Conservation (phyloP, 2,113 vertebrate genomes). For the Bos javanicus region DNA sequence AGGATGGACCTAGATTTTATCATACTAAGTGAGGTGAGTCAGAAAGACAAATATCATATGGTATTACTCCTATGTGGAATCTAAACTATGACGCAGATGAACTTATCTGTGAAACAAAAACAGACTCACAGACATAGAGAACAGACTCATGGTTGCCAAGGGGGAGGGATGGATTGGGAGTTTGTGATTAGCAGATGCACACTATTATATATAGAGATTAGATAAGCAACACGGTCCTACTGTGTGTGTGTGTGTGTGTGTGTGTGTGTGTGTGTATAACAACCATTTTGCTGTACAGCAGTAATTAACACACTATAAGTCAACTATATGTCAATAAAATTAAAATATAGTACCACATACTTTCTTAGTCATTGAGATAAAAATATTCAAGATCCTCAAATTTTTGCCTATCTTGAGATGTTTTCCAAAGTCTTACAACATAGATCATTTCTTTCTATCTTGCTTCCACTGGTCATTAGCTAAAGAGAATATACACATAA, state of each 20-base stretch:
- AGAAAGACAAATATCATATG: neutral
- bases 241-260: neutral
- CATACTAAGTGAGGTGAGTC: neutral
- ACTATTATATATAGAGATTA: neutral
- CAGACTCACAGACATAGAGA: neutral
- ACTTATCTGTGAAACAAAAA: neutral
- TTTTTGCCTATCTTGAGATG: neutral
- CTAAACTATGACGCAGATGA: neutral
- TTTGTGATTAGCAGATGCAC: neutral
- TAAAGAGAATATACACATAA: neutral
- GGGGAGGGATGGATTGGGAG: neutral
- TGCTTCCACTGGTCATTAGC: neutral
- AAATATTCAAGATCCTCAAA: neutral
- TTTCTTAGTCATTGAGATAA: neutral
- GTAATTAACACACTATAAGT: neutral
- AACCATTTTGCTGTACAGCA: neutral
- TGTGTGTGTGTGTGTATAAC: neutral
- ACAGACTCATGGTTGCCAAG: neutral
- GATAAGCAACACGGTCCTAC: neutral
- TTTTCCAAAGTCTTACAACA: neutral
- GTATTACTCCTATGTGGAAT: neutral
- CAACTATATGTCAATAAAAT: neutral
- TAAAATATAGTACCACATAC: neutral
- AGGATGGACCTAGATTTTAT: neutral
- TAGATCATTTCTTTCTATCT: neutral